Conservation (phyloP, 2,888 invertebrate genomes). For the Apamea epomidion region DNA sequence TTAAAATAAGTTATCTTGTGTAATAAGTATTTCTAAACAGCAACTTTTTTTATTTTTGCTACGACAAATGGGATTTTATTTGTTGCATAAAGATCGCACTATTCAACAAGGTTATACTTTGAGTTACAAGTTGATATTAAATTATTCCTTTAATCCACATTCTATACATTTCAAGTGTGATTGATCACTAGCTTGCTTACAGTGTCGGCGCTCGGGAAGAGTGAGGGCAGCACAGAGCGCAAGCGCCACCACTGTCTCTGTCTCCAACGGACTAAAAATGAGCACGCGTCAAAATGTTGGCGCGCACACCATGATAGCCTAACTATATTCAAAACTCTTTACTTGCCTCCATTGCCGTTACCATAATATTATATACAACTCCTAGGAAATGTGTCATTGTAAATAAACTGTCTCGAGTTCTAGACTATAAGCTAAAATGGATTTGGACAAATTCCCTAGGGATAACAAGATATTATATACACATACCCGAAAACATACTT, state of each 20-base stretch:
- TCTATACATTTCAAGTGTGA: constrained; percentile 7
- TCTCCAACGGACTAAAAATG: background rate
- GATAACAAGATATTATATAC: constrained; percentile 26
- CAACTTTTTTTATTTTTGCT: background rate
- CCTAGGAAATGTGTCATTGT: constrained; percentile 18
- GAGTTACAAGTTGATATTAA: background rate
- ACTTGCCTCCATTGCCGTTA: background rate
- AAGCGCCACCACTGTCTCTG: constrained; percentile 6
- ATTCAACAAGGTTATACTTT: constrained; percentile 8
- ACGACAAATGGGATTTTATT: background rate
- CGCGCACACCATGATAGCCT: constrained; percentile 5
- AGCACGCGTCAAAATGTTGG: no score
- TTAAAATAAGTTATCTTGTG: background rate
- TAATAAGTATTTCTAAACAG: background rate
- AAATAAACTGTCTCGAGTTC: constrained; percentile 30
- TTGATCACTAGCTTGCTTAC: background rate
- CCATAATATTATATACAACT: constrained; percentile 20
- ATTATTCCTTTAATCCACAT: background rate
- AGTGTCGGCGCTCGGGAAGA: constrained; percentile 18
- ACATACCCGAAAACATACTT: constrained; percentile 21
- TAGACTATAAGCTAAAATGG: constrained; percentile 17
- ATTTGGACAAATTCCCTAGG: constrained; percentile 10
- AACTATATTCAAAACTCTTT: constrained; percentile 16
- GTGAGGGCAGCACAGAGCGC: constrained; percentile 27
- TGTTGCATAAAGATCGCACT: constrained; percentile 4